phyloP scores from a whole-genome alignment of 2,113 vertebrate species.

The Scomber japonicus region DNA sequence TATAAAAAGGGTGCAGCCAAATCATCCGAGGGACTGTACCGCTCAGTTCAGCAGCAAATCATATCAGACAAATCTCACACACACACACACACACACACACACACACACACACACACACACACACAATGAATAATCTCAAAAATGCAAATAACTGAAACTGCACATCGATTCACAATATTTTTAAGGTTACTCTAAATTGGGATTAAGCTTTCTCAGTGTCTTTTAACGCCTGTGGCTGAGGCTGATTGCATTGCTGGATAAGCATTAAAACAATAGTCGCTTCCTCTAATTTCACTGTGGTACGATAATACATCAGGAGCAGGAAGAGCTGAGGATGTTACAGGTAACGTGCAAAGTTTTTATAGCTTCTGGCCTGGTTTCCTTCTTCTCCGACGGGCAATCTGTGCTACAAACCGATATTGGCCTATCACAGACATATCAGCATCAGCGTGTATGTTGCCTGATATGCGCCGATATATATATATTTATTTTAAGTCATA shows the following conservation, averaged over 20 bases:
- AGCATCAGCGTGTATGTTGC: no score
- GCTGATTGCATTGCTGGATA: not conserved
- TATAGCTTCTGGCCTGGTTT: slow-evolving; percentile 7
- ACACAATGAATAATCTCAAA: not conserved
- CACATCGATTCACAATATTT: not conserved
- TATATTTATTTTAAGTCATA: no score
- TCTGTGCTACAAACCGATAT: not conserved
- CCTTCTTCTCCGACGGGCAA: slow-evolving; percentile 23
- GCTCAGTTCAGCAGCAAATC: slow-evolving; percentile 6
- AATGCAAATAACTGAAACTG: not conserved
- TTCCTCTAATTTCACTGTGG: slow-evolving; percentile 30
- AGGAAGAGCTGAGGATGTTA: slow-evolving; percentile 37
- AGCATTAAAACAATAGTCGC: slow-evolving; percentile 4
- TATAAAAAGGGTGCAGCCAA: slow-evolving; percentile 24
- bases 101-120: no score
- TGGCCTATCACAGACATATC: no score
- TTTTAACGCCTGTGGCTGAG: not conserved
- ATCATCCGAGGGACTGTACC: slow-evolving; percentile 9
- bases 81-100: no score
- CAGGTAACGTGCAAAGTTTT: slow-evolving; percentile 11
- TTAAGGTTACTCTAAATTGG: not conserved
- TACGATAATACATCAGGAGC: slow-evolving; percentile 55
- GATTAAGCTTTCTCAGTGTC: not conserved
- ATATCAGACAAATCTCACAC: not conserved
- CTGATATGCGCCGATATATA: no score